Percentiles rank a stretch among this genome's conserved stretches.
Conservation (phyloP, 2,888 invertebrate species). For the Enchytraeus crypticus region DNA sequence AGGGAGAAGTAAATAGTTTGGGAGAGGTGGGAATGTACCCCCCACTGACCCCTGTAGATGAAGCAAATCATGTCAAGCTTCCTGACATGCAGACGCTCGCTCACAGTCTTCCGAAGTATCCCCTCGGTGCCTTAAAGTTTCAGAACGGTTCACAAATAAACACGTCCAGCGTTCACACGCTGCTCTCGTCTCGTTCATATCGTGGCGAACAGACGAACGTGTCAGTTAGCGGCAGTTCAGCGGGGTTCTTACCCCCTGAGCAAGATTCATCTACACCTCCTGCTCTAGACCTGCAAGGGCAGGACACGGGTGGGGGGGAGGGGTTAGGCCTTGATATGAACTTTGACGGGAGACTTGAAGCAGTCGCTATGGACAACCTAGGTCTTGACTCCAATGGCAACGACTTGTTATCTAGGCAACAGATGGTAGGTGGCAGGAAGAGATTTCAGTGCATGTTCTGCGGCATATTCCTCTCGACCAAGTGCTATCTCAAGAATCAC, state of each 20-base stretch:
- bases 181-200: too few relatives aligned
- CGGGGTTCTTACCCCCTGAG: background rate
- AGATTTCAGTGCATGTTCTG: conserved; percentile 31
- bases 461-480: conserved; percentile 29
- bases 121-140: background rate
- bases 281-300: background rate
- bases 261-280: background rate
- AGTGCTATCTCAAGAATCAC: conserved; percentile 30
- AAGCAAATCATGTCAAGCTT: conserved; percentile 19
- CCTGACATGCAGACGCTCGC: conserved; percentile 22
- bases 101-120: conserved; percentile 15
- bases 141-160: background rate
- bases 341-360: background rate
- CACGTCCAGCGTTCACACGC: background rate
- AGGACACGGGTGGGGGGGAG: too few relatives aligned
- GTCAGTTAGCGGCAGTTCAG: background rate
- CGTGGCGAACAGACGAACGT: background rate
- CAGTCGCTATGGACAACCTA: too few relatives aligned
- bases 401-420: conserved; percentile 4
- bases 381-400: background rate
- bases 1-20: too few relatives aligned
- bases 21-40: too few relatives aligned
- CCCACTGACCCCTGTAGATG: too few relatives aligned
- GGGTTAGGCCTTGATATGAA: too few relatives aligned
- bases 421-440: conserved; percentile 19